phyloP scores from a whole-genome alignment of 2,113 vertebrate species.

The Anoura caudifer region DNA sequence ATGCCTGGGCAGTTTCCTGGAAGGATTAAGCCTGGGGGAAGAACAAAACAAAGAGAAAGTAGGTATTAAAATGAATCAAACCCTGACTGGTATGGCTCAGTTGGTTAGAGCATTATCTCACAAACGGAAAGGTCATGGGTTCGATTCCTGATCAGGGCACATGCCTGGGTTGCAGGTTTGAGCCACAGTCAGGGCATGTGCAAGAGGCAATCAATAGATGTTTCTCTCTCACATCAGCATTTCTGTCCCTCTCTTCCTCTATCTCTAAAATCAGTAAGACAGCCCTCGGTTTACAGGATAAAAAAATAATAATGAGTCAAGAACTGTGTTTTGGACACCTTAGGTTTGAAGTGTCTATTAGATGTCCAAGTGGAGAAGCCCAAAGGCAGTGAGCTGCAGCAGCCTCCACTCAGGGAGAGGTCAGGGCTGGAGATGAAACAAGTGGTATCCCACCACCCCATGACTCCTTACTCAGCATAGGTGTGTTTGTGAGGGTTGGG shows the following conservation, averaged over 20 bases:
- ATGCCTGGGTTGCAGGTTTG: background rate
- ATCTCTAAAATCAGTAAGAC: background rate
- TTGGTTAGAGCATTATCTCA: background rate
- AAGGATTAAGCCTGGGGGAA: background rate
- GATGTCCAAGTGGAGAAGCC: background rate
- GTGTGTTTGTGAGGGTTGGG: background rate
- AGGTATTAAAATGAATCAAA: background rate
- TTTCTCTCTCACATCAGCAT: background rate
- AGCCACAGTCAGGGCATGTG: background rate
- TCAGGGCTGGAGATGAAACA: background rate
- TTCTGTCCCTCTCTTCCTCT: too few species aligned
- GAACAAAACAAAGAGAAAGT: background rate
- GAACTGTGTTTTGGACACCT: background rate
- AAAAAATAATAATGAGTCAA: background rate
- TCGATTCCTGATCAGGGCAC: background rate
- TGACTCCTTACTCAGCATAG: background rate
- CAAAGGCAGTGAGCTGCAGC: background rate
- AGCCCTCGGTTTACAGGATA: background rate
- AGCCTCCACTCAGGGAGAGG: background rate
- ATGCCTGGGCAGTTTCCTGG: background rate
- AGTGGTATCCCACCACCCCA: background rate
- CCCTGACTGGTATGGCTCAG: background rate
- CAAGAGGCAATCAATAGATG: background rate
- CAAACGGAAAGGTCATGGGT: background rate
- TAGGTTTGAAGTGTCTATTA: background rate